Evolutionary conservation across 2,888 invertebrate species (phyloP), one percentile per base, ranked within the genome.

Genomic region (Gryllus longicercus): DNA sequence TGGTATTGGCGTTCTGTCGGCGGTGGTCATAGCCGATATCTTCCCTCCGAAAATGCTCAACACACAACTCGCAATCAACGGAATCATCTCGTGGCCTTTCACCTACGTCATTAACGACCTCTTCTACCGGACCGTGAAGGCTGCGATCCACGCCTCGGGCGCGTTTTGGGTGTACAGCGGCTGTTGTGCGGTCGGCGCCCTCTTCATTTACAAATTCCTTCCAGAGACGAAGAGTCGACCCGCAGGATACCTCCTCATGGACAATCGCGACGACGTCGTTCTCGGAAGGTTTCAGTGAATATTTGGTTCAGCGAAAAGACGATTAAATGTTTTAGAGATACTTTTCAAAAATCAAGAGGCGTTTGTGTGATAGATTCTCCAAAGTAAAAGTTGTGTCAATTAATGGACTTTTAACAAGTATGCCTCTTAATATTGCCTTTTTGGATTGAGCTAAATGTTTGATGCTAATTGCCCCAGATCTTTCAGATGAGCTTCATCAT

Each of bases 151-250:
- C 4, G 63, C n/a, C 4, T 63, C 63, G 8, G 63, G 63, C 8
- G 63, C 63, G n/a, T n/a, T 63, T n/a, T 63, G 63, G 63, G n/a
- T 63, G n/a, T 63, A 63, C 63, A n/a, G 16, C 8, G 63, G 63
- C 14, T 63, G 63, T n/a, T 63, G 63, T 11, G 63, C 63, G 63
- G n/a, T 63, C 16, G 63, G 63, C 4, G 63, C 63, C 14, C 63
- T 63, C 4, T 63, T 63, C 63, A 63, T 63, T n/a, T 14, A 14
- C 63, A 63, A 63, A n/a, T 63, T 63, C 63, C 63, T 63, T 16
- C 63, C 63, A 16, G 63, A 63, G 63, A 63, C 63, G 14, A 63
- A 63, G 63, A 63, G 63, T 63, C 63, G 63, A 63, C 63, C 63
- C 8, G 63, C 63, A 18, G 63, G 63, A 16, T 63, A 63, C 5